Percentiles rank a stretch among this genome's conserved stretches.
phyloP scores from a whole-genome alignment of 1,140 invertebrate species.

The Triops cancriformis region DNA sequence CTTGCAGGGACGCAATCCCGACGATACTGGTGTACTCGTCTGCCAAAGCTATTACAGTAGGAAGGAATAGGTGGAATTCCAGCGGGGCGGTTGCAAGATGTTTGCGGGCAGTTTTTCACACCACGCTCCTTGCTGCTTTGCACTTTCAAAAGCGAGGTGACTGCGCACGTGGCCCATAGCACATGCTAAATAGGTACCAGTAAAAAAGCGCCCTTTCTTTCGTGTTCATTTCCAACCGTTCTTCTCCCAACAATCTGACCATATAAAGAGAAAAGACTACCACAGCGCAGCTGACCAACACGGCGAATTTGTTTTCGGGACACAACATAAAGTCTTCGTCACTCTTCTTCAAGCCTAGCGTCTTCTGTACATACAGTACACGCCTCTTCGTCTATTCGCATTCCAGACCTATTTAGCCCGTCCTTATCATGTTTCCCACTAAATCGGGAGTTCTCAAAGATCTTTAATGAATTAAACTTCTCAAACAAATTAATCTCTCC shows the following conservation, averaged over 20 bases:
- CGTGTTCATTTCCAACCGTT: not conserved
- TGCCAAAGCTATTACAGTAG: not conserved
- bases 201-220: not conserved
- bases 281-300: not conserved
- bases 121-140: not conserved
- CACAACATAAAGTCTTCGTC: slow-evolving; percentile 6
- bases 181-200: slow-evolving; percentile 9
- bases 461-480: too few species aligned
- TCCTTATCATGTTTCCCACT: not conserved
- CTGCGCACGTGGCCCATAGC: slow-evolving; percentile 1
- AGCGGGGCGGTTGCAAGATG: not conserved
- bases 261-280: not conserved
- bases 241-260: slow-evolving; percentile 7
- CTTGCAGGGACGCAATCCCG: slow-evolving; percentile 8
- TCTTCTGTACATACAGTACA: not conserved
- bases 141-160: not conserved
- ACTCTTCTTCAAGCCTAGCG: not conserved
- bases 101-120: slow-evolving; percentile 10
- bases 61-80: not conserved
- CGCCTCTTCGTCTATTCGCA: not conserved
- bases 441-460: not conserved
- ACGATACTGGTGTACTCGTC: not conserved
- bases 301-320: not conserved
- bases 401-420: not conserved
- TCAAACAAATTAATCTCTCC: too few species aligned